phyloP scores from a whole-genome alignment of 2,888 invertebrate species.

The Azorinus chamasolen region DNA sequence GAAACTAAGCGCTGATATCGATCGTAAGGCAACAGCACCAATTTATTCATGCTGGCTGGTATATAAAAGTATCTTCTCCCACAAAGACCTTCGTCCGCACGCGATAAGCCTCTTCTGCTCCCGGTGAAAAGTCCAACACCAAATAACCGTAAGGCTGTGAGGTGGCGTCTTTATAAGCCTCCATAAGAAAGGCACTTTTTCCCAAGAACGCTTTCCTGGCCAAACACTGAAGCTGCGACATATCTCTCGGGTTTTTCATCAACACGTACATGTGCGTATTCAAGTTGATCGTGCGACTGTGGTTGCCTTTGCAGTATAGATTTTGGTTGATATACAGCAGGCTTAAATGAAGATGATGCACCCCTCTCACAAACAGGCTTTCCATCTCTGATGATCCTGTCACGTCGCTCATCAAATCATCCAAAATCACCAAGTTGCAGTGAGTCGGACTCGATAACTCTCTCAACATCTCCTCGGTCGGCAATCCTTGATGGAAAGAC shows the following conservation, averaged over 20 bases:
- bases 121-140: conserved; percentile 29
- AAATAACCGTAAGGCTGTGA: conserved; percentile 31
- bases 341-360: conserved; percentile 28
- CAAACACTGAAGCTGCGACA: conserved; percentile 33
- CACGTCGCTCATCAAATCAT: conserved; percentile 32
- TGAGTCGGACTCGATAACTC: conserved; percentile 1
- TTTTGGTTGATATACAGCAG: conserved; percentile 39
- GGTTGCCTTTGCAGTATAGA: conserved; percentile 29
- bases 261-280: conserved; percentile 33
- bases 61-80: conserved; percentile 27
- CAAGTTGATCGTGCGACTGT: conserved; percentile 28
- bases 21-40: conserved; percentile 18
- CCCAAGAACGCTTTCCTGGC: conserved; percentile 28
- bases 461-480: background rate
- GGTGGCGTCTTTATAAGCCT: conserved; percentile 39
- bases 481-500: conserved; percentile 21
- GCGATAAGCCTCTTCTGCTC: conserved; percentile 17
- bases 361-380: conserved; percentile 26
- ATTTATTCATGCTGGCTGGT: conserved; percentile 18
- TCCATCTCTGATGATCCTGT: conserved; percentile 35
- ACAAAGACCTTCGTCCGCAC: conserved; percentile 26
- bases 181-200: conserved; percentile 14
- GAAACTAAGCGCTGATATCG: conserved; percentile 18
- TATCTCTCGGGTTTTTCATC: conserved; percentile 43
- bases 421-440: conserved; percentile 27